Base-by-base conservation (phyloP, 1,140 invertebrate species). In the Pemphigus obesinymphae region DNA sequence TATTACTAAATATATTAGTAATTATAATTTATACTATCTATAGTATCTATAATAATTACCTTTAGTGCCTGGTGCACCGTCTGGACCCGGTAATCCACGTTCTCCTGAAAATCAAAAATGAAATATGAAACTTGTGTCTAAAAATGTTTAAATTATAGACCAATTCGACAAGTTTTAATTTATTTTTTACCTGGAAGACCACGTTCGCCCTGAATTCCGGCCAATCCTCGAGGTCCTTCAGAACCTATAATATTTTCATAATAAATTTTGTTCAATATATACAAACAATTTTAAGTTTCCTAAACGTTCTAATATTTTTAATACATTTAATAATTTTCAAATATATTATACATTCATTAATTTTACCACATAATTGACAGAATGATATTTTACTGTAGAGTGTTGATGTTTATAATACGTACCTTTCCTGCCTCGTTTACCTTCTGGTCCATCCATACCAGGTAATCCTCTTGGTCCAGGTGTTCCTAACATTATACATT, bases 401-500 rank as follows among this genome's bases (percentile, higher is more conserved):
- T n/a, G 8, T 40, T 5, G 37, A 8, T 15, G 34, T 53, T 55
- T 55, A 55, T 23, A 7, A 0, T 20, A 58, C 13, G 3, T 80
- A 80, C 76, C 76, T 85, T 93, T 89, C n/a, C 86, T 84, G 37
- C 95, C 95, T 48, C 90, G 88, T 31, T 93, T 92, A 72, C 94
- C 95, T 87, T 94, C 95, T 8, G 86, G 85, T n/a, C 94, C 94
- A 82, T 90, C 89, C 0, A 86, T 68, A 31, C 94, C 94, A 45
- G 93, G 91, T 45, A 89, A 86, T 86, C 94, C 95, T 83, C 92
- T 90, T 50, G 90, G 90, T 85, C 94, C 94, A 66, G 90, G 89
- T 23, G 92, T 93, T 63, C 93, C 94, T 80, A 61, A 15, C 1
- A 10, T 50, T 11, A 75, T 37, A 75, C 0, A 55, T 73, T 29